phyloP scores from a whole-genome alignment of 2,797 vertebrate species.

The Percopsis omiscomaycus region DNA sequence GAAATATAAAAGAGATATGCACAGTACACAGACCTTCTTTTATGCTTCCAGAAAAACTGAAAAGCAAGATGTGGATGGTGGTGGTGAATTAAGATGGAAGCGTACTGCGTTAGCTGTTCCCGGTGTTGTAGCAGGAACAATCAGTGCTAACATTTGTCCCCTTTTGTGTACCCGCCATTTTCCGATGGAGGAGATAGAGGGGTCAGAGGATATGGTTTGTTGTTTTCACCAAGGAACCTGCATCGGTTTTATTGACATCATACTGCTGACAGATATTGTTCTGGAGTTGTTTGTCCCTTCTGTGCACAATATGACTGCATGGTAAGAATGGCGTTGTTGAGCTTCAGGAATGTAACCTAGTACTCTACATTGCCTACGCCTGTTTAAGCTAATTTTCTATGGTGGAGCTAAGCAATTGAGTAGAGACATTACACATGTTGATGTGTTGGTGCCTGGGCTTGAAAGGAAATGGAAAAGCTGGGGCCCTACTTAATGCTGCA shows the following conservation, averaged over 20 bases:
- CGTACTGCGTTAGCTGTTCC: constrained; percentile 20
- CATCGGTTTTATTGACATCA: constrained; percentile 47
- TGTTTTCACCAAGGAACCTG: constrained; percentile 57
- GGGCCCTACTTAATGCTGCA: constrained; percentile 22
- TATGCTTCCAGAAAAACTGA: constrained; percentile 35
- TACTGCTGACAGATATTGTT: constrained; percentile 26
- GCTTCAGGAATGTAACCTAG: constrained; percentile 3
- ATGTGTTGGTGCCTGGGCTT: constrained; percentile 19
- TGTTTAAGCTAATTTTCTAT: constrained; percentile 27
- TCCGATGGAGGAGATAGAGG: constrained; percentile 57
- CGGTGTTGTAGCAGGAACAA: constrained; percentile 46
- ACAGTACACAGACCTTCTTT: too few relatives aligned
- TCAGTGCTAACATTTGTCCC: constrained; percentile 36
- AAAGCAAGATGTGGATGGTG: constrained; percentile 17
- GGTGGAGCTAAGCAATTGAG: constrained; percentile 6
- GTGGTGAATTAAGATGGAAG: constrained; percentile 42
- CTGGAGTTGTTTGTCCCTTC: background rate
- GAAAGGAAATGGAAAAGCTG: constrained; percentile 49
- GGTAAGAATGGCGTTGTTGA: constrained; percentile 7
- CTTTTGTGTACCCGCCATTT: constrained; percentile 41
- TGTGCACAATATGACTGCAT: constrained; percentile 4
- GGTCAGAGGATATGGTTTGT: constrained; percentile 55
- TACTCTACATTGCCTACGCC: background rate
- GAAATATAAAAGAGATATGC: too few relatives aligned
- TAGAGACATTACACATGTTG: constrained; percentile 15